These are phyloP conservation scores for Morone saxatilis DNA, from an alignment of 2,113 vertebrate species.

Conservation along the genomic window DNA sequence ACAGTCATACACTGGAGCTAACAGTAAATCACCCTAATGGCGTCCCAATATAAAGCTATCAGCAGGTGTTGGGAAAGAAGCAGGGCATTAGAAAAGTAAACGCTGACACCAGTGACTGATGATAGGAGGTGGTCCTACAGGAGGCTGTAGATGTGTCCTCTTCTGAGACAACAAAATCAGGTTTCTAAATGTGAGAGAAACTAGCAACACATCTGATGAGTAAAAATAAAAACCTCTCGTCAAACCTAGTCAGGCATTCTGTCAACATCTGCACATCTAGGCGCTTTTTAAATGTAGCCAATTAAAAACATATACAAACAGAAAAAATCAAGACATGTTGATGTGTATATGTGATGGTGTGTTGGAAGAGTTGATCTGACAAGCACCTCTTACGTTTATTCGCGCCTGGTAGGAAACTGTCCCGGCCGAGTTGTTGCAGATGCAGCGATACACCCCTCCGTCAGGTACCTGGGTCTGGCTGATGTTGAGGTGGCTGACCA, in stretches of 20 bases:
- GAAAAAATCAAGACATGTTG: conserved; percentile 81
- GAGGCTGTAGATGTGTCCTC: not conserved
- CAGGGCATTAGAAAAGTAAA: conserved; percentile 41
- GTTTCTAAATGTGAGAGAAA: not conserved
- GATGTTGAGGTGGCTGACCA: conserved; percentile 98
- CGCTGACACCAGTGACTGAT: conserved; percentile 52
- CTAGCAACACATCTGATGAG: not conserved
- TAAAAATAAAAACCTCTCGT: not conserved
- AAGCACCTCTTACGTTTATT: conserved; percentile 99
- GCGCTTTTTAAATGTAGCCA: not conserved
- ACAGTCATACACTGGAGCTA: conserved; percentile 45
- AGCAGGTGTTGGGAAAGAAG: conserved; percentile 50
- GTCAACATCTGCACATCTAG: conserved; percentile 14
- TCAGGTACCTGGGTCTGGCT: conserved; percentile 95
- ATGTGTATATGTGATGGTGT: conserved; percentile 84
- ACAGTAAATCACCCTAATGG: conserved; percentile 68
- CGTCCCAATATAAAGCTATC: conserved; percentile 63
- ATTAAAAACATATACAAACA: conserved; percentile 51
- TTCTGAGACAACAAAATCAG: not conserved
- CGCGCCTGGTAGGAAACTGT: conserved; percentile 99
- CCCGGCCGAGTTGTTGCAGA: conserved; percentile 98
- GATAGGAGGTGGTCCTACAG: conserved; percentile 13
- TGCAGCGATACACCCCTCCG: conserved; percentile 97
- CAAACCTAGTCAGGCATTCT: conserved; percentile 39
- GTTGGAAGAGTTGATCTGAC: conserved; percentile 99